Base-by-base conservation (phyloP, 2,797 vertebrate species). In the Acipenser oxyrinchus region DNA sequence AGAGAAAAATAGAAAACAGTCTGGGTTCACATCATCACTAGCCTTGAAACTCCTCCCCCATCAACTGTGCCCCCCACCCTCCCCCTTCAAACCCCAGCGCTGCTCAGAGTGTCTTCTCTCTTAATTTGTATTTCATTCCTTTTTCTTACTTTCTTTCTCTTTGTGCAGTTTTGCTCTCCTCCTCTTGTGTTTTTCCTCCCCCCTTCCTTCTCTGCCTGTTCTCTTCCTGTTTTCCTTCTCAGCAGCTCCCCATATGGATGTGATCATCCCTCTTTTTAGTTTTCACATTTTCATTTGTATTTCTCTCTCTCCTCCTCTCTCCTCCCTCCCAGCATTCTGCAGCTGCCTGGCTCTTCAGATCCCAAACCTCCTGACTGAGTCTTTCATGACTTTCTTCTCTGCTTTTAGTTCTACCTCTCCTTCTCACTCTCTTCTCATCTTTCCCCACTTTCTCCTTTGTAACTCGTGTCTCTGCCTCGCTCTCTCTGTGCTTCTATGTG, bases 241-340 rank as follows among this genome's bases (percentile, higher is more conserved):
- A 69, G 68, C 75, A 76, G 73, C 75, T 58, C 75, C 81, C 81
- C 89, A 91, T 88, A 87, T 91, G 88, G 88, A 88, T 88, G 80
- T 82, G 83, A 90, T 90, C 87, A 89, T 81, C 71, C 75, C 71
- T 72, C 69, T 77, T 80, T 74, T 81, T 83, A 61, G 55, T 58
- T 58, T 58, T 70, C 23, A 49, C 63, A 68, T 78, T 83, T 85
- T 81, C 80, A 84, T 85, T 79, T 83, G 77, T 78, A 74, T 70
- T 81, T 37, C 23, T 37, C 23, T 37, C 23, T 37, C 23, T 37
- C 23, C 77, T 79, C 77, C 73, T 18, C 57, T 69, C 8, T 37
- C 62, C 68, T 72, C 72, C 76, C 76, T 77, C 74, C 62, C 49
- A 66, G 57, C 6, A 37, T 75, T n/a, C 52, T 55, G 4, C 52